phyloP scores from a whole-genome alignment of 2,888 invertebrate genomes.

The Achlya flavicornis region DNA sequence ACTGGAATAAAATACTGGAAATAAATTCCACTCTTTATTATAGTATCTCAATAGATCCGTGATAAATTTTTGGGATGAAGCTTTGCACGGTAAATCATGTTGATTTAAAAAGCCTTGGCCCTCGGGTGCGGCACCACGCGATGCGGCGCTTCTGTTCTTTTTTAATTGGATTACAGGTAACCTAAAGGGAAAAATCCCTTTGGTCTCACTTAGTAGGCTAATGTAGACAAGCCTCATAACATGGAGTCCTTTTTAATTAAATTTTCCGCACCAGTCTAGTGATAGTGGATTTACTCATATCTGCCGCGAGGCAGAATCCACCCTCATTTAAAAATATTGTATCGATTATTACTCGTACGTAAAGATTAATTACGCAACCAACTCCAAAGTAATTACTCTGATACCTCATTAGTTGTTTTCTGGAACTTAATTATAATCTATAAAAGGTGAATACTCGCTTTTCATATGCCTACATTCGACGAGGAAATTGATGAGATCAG shows the following conservation, averaged over 20 bases:
- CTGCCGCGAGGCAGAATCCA: neutral
- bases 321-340: neutral
- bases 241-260: conserved; percentile 55
- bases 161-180: conserved; percentile 51
- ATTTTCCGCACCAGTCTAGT: conserved; percentile 34
- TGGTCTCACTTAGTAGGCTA: conserved; percentile 47
- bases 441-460: neutral
- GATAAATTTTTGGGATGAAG: conserved; percentile 23
- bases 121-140: neutral
- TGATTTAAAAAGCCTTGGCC: conserved; percentile 11
- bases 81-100: conserved; percentile 15
- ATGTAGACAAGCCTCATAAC: conserved; percentile 51
- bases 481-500: too few relatives aligned
- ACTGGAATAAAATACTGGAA: conserved; percentile 65
- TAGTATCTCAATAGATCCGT: conserved; percentile 15
- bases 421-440: neutral
- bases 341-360: neutral
- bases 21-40: conserved; percentile 40
- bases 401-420: neutral
- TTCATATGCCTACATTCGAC: neutral
- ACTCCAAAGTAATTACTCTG: neutral
- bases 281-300: neutral
- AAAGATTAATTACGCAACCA: neutral
- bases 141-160: conserved; percentile 25
- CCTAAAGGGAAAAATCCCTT: conserved; percentile 45